Evolutionary conservation across 2,797 vertebrate species (phyloP).

Genomic region (Balearica regulorum): DNA sequence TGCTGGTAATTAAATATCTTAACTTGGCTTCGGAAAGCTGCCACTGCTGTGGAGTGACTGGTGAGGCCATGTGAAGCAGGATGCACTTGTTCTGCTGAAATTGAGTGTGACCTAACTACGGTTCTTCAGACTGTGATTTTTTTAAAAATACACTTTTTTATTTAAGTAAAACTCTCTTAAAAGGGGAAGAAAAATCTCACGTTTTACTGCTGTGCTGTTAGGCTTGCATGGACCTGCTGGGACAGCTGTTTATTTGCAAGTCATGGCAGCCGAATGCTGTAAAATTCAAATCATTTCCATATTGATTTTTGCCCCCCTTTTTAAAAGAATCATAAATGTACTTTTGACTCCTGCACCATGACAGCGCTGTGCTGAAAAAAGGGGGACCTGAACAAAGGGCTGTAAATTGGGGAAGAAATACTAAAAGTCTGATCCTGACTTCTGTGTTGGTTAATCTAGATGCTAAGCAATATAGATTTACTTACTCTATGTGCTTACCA

Average conservation of each 20-base stretch:
- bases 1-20: conserved; percentile 47
- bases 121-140: background rate
- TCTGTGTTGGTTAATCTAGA: background rate
- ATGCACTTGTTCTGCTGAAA: conserved; percentile 16
- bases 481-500: background rate
- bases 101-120: background rate
- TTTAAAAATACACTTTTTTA: background rate
- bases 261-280: background rate
- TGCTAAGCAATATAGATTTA: background rate
- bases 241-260: conserved; percentile 32
- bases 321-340: background rate
- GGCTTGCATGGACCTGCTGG: conserved; percentile 13
- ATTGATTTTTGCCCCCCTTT: background rate
- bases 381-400: background rate
- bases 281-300: conserved; percentile 16
- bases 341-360: background rate
- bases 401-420: background rate
- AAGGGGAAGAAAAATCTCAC: background rate
- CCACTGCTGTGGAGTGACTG: background rate
- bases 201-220: background rate
- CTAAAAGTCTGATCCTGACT: background rate
- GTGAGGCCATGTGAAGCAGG: conserved; percentile 6
- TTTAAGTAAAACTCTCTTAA: background rate
- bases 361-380: background rate
- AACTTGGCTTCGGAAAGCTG: conserved; percentile 30